A percentile compares a stretch with the other conserved stretches of the same genome.
These are phyloP conservation scores for Sapajus apella DNA, from an alignment of 2,113 vertebrate species.

Conservation along the genomic window DNA sequence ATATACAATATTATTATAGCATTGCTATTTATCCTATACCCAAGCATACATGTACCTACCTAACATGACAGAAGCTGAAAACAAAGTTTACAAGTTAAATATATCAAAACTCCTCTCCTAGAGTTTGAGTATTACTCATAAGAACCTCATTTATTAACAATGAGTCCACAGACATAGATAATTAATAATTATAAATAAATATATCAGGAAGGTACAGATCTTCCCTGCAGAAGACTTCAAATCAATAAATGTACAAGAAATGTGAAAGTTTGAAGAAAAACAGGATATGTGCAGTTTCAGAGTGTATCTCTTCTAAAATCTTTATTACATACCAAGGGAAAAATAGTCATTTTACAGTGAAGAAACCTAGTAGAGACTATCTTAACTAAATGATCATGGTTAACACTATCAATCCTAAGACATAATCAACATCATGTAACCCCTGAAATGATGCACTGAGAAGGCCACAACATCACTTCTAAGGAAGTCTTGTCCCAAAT, in stretches of 20 bases:
- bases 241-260: neutral
- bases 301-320: neutral
- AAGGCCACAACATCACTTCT: neutral
- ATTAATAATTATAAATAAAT: neutral
- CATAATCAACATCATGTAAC: neutral
- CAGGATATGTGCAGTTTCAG: neutral
- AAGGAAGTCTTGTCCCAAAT: neutral
- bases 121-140: neutral
- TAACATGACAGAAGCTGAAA: neutral
- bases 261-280: neutral
- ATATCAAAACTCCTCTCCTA: neutral
- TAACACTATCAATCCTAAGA: neutral
- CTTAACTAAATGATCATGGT: neutral
- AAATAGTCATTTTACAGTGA: neutral
- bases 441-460: neutral
- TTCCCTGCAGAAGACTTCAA: neutral
- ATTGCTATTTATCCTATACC: neutral
- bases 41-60: neutral
- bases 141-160: neutral
- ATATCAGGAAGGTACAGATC: neutral
- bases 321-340: neutral
- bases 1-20: neutral
- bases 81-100: neutral
- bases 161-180: neutral
- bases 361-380: neutral